Evolutionary conservation across 2,113 vertebrate genomes (phyloP).

Genomic region (Uria lomvia): DNA sequence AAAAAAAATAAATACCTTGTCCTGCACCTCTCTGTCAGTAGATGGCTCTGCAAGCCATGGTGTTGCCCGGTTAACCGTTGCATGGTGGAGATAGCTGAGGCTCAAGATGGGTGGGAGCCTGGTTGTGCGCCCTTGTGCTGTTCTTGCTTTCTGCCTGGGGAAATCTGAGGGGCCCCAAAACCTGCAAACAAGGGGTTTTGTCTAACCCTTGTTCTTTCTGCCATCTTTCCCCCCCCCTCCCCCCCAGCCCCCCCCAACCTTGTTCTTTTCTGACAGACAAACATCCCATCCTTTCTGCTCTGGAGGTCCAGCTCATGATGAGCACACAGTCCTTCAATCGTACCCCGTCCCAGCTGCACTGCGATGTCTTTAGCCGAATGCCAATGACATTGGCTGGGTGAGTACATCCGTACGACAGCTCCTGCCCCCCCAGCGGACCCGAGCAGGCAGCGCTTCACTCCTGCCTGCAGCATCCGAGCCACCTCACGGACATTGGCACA

Average conservation of each 20-base stretch:
- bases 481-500: accelerated
- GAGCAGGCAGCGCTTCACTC: not conserved
- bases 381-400: accelerated
- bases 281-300: not conserved
- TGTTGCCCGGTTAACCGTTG: not conserved
- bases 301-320: not conserved
- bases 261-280: not conserved
- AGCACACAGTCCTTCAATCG: accelerated
- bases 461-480: not conserved
- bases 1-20: not conserved
- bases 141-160: not conserved
- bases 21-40: not conserved
- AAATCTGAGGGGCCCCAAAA: not conserved
- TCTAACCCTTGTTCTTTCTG: not conserved
- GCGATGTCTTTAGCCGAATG: accelerated
- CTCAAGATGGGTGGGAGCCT: accelerated
- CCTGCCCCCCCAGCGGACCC: not conserved
- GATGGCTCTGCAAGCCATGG: constrained; percentile 13
- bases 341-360: not conserved
- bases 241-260: not conserved
- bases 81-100: accelerated
- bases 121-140: accelerated
- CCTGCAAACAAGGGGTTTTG: not conserved
- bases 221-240: not conserved
- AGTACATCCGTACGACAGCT: accelerated